A percentile compares a stretch with the other conserved stretches of the same genome.
These are phyloP conservation scores for Lepisosteus osseus DNA, from an alignment of 2,113 vertebrate species.

Conservation along the genomic window DNA sequence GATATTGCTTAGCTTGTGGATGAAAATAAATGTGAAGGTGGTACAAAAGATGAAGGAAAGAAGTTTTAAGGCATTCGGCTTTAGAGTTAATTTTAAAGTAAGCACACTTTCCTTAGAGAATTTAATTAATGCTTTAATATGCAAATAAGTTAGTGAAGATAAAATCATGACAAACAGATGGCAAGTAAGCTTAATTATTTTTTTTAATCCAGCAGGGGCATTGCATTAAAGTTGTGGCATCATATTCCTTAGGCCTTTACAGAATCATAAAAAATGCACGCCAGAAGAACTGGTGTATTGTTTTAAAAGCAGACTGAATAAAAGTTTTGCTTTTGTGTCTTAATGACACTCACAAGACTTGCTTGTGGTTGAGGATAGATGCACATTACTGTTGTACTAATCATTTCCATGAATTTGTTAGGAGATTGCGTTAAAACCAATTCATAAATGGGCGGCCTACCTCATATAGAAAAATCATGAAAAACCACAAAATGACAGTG, in stretches of 20 bases:
- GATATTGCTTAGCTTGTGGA: background rate
- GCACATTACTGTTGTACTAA: background rate
- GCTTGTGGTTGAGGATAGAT: no score
- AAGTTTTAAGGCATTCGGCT: conserved; percentile 49
- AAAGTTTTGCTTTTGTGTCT: conserved; percentile 25
- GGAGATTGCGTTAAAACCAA: no score
- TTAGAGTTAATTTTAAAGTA: conserved; percentile 65
- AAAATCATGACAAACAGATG: conserved; percentile 78
- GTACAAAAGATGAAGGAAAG: conserved; percentile 57
- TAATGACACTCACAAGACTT: no score
- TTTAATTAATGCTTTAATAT: conserved; percentile 77
- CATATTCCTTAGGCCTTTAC: conserved; percentile 58
- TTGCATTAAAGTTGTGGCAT: conserved; percentile 60
- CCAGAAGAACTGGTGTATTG: conserved; percentile 29
- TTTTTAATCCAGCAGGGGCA: conserved; percentile 63
- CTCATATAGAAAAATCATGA: no score
- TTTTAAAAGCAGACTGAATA: conserved; percentile 19
- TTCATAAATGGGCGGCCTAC: no score
- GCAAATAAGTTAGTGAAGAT: conserved; percentile 71
- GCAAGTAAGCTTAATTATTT: conserved; percentile 71
- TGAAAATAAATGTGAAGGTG: conserved; percentile 2
- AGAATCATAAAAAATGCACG: conserved; percentile 25
- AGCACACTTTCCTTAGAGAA: conserved; percentile 59
- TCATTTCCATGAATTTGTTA: no score
- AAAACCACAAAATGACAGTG: no score